phyloP scores from a whole-genome alignment of 2,888 invertebrate genomes.

The Falcaria lacertinaria region DNA sequence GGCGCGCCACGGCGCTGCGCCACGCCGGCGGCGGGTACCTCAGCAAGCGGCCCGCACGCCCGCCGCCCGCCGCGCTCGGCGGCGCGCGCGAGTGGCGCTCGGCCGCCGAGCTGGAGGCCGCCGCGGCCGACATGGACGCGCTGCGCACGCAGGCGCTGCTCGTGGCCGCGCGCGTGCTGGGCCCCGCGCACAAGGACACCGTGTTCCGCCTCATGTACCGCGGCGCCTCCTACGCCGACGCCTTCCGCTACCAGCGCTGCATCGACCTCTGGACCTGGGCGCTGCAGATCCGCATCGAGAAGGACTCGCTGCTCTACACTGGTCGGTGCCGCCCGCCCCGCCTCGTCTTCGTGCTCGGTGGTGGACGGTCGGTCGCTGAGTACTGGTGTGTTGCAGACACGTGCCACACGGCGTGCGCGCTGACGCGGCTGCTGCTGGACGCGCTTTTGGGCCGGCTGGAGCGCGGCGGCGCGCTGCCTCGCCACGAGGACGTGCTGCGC shows the following conservation, averaged over 20 bases:
- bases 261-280: conserved; percentile 93
- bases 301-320: conserved; percentile 84
- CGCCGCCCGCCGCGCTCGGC: conserved; percentile 83
- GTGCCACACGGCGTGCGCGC: conserved; percentile 91
- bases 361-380: no score
- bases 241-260: conserved; percentile 88
- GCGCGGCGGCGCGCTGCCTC: conserved; percentile 64
- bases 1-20: conserved; percentile 79
- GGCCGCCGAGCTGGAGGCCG: conserved; percentile 84
- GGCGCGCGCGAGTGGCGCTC: conserved; percentile 87
- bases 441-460: conserved; percentile 80
- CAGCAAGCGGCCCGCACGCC: conserved; percentile 72
- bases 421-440: conserved; percentile 91
- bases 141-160: conserved; percentile 93
- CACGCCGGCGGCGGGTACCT: conserved; percentile 26
- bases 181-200: conserved; percentile 91
- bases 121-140: conserved; percentile 89
- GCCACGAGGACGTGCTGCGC: conserved; percentile 84
- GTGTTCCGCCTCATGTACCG: conserved; percentile 88
- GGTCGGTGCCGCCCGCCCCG: conserved; percentile 15
- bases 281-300: conserved; percentile 87
- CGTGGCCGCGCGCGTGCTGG: conserved; percentile 92
- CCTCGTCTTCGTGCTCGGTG: background rate
- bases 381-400: conserved; percentile 90
- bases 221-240: conserved; percentile 87